Evolutionary conservation across 2,888 invertebrate genomes (phyloP).

Genomic region (Orthonevra nobilis): DNA sequence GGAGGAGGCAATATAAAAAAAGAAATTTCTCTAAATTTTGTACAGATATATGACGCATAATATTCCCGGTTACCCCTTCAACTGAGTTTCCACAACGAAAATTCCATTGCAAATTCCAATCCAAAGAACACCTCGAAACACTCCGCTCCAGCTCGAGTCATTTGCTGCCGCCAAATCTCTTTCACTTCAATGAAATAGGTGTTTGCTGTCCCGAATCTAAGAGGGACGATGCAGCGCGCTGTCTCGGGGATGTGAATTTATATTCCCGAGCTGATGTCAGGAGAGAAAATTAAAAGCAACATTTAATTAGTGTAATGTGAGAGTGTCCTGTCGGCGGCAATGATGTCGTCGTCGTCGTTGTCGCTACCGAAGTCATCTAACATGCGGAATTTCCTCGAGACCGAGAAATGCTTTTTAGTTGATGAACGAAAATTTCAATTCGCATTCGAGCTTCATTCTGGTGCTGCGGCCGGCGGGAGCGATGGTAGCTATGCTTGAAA

Average conservation of each 20-base stretch:
- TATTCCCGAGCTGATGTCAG: constrained; percentile 53
- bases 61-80: no score
- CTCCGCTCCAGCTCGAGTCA: background rate
- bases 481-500: background rate
- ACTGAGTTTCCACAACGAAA: no score
- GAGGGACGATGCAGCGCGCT: constrained; percentile 17
- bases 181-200: constrained; percentile 27
- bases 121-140: background rate
- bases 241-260: constrained; percentile 55
- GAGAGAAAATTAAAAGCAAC: constrained; percentile 66
- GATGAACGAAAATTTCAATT: constrained; percentile 57
- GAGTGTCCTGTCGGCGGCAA: constrained; percentile 63
- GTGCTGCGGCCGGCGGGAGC: background rate
- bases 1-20: no score
- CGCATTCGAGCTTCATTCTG: background rate
- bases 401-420: constrained; percentile 65
- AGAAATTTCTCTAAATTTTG: no score
- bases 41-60: no score
- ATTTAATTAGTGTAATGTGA: constrained; percentile 69
- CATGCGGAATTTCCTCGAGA: constrained; percentile 50
- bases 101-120: no score
- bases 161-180: constrained; percentile 21
- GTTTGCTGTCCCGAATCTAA: constrained; percentile 19
- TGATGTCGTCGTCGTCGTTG: constrained; percentile 46
- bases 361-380: constrained; percentile 45